Conservation (phyloP, 2,888 invertebrate genomes). For the Lasioglossum leucozonium region DNA sequence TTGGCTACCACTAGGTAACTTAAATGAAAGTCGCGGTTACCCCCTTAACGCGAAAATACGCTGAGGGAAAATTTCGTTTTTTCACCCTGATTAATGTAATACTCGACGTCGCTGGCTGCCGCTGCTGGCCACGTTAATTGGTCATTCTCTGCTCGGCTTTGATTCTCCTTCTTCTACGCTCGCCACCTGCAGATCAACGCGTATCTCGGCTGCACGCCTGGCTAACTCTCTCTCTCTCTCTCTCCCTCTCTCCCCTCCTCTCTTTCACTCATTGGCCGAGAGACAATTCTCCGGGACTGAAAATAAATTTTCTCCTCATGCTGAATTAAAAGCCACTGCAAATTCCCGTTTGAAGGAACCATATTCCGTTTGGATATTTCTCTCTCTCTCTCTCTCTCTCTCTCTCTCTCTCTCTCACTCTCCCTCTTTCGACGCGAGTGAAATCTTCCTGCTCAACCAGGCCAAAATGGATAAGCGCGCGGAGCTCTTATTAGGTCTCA, state of each 20-base stretch:
- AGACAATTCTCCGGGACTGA: slow-evolving; percentile 9
- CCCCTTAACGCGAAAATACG: slow-evolving; percentile 78
- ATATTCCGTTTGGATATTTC: slow-evolving; percentile 12
- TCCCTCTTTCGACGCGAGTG: background rate
- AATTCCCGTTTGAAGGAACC: slow-evolving; percentile 27
- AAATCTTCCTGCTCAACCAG: slow-evolving; percentile 26
- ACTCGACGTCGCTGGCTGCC: slow-evolving; percentile 66
- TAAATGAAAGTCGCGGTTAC: slow-evolving; percentile 77
- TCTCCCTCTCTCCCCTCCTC: background rate
- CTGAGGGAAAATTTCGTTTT: slow-evolving; percentile 78
- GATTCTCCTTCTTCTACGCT: slow-evolving; percentile 37
- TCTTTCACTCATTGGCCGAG: background rate
- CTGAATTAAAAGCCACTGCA: slow-evolving; percentile 34
- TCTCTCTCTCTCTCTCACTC: too few species aligned
- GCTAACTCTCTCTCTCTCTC: background rate
- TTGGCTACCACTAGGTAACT: slow-evolving; percentile 78
- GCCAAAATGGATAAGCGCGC: slow-evolving; percentile 34
- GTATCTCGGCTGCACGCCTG: slow-evolving; percentile 22
- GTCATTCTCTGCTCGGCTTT: slow-evolving; percentile 69
- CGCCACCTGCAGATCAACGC: slow-evolving; percentile 12
- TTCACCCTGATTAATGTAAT: slow-evolving; percentile 78
- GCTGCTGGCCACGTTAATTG: slow-evolving; percentile 71
- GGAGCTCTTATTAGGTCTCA: slow-evolving; percentile 30
- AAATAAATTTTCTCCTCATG: slow-evolving; percentile 45
- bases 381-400: background rate